Evolutionary conservation across 1,140 invertebrate species (phyloP).

Genomic region (Pararge aegeria): DNA sequence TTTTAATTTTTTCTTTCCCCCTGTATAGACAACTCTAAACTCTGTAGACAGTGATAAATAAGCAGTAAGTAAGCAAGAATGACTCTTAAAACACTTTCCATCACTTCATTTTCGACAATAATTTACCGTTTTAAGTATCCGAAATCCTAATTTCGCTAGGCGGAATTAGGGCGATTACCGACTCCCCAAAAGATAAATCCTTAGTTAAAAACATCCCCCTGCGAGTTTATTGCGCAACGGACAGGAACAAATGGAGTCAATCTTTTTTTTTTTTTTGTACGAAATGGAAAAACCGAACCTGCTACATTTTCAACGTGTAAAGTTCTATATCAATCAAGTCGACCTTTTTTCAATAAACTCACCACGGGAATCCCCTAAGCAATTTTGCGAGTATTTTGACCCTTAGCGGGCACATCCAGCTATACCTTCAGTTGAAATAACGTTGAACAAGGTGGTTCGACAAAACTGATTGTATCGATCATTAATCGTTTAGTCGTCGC

Average conservation of each 20-base stretch:
- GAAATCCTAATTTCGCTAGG: conserved; percentile 55
- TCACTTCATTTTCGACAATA: conserved; percentile 27
- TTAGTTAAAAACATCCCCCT: conserved; percentile 67
- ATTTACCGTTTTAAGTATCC: conserved; percentile 51
- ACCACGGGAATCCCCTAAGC: conserved; percentile 56
- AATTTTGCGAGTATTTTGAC: conserved; percentile 74
- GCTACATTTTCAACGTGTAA: conserved; percentile 69
- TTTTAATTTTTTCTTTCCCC: too few species aligned
- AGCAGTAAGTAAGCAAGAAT: background rate
- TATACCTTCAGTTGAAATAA: background rate
- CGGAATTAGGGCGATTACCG: conserved; percentile 58
- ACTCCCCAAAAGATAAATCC: conserved; percentile 64
- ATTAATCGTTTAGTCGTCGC: too few species aligned
- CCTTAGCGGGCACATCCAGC: conserved; percentile 37
- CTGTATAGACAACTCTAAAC: too few species aligned
- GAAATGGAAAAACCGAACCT: conserved; percentile 69
- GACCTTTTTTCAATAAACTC: conserved; percentile 75
- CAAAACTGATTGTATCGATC: background rate
- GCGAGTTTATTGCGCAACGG: conserved; percentile 68
- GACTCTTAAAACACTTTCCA: background rate
- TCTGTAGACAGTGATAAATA: conserved; percentile 1
- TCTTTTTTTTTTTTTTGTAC: conserved; percentile 73
- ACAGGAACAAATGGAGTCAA: conserved; percentile 76
- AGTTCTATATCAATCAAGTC: conserved; percentile 74
- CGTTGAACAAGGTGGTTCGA: background rate